Evolutionary conservation across 2,113 vertebrate species (phyloP), one percentile per base, ranked within the genome.

Genomic region (Macrotis lagotis): DNA sequence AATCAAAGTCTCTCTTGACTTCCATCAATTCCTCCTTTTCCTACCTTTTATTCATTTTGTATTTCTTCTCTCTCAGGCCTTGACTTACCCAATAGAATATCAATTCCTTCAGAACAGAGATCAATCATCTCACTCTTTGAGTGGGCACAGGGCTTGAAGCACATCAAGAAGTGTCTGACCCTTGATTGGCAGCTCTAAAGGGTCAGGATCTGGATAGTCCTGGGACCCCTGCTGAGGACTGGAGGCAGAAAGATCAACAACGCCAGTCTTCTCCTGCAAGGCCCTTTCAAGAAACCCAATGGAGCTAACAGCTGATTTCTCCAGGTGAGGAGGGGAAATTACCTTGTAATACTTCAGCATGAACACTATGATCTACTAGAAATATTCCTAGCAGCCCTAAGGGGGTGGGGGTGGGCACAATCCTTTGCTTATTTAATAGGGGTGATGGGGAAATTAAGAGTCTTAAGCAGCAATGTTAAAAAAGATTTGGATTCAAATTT

Each of bases 81-180:
- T 95, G 51, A 47, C 89, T 94, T 95, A 48, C 93, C 28, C 25
- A 91, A 44, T n/a, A 93, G 89, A 94, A 55, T 51, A 53, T n/a
- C 95, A 94, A 88, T 47, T 91, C 90, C 22, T 50, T 3, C 24
- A 51, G 49, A 31, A 92, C 55, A 59, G 55, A 59, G 53, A 31
- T 3, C 10, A 31, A 8, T 59, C 59, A 16, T 14, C 16, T 44
- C 66, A 83, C 8, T 44, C 37, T 83, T 3, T 83, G 5, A 0
- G 24, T 10, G 10, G 55, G 48, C 91, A 93, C 1, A 92, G 25
- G 91, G 48, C 50, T 7, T 51, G 52, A 22, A 44, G 96, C 0
- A 51, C 2, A 93, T 8, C 92, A 74, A 31, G 28, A 51, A 10
- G 7, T 48, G 37, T 48, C 28, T 83, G 44, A 0, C 88, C 44